These are phyloP conservation scores for Sebastes hopkinsi DNA, from an alignment of 2,797 vertebrate species.

Conservation along the genomic window DNA sequence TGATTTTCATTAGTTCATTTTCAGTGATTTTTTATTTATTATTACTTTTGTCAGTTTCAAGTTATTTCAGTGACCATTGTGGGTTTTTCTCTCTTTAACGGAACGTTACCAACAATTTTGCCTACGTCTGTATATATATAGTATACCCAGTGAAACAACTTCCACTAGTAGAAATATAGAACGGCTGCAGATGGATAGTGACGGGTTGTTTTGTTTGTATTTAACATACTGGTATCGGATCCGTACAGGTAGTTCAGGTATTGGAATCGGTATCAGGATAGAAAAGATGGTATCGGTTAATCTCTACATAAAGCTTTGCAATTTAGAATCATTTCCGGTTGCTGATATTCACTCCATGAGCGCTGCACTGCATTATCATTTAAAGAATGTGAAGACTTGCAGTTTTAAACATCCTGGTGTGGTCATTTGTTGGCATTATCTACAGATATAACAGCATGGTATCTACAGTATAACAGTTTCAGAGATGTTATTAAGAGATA, in stretches of 20 bases:
- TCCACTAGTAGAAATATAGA: too few relatives aligned
- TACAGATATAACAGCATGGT: too few relatives aligned
- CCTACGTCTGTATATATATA: too few relatives aligned
- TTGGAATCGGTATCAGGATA: background rate
- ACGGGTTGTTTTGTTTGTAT: background rate
- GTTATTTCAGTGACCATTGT: too few relatives aligned
- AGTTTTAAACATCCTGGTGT: background rate
- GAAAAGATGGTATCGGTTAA: background rate
- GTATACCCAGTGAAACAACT: too few relatives aligned
- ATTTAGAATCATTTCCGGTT: background rate
- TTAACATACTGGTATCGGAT: background rate
- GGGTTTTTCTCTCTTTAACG: too few relatives aligned
- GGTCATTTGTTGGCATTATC: background rate
- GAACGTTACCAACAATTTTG: too few relatives aligned
- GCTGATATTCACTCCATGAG: background rate
- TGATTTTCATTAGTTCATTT: too few relatives aligned
- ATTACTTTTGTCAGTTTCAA: too few relatives aligned
- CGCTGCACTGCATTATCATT: background rate
- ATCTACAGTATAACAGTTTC: background rate
- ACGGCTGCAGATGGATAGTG: too few relatives aligned
- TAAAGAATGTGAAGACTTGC: background rate
- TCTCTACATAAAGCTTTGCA: background rate
- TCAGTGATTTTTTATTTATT: too few relatives aligned
- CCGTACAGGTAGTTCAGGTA: accelerated
- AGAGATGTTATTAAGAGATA: background rate